These are phyloP conservation scores for Chionis minor DNA, from an alignment of 2,113 vertebrate genomes.

Conservation along the genomic window DNA sequence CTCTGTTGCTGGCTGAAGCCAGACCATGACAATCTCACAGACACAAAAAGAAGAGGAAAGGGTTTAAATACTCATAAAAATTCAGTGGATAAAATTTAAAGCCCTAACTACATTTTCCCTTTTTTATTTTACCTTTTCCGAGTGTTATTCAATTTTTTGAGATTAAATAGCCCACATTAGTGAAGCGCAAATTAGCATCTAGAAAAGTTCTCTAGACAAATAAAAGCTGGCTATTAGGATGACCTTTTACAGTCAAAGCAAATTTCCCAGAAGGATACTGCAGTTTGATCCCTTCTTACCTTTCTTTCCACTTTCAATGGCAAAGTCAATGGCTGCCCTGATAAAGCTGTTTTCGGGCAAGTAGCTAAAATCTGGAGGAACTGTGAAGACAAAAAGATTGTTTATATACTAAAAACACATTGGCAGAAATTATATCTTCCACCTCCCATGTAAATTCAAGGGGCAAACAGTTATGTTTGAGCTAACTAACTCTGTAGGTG, in stretches of 20 bases:
- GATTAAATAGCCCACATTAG: not conserved
- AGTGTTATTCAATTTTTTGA: not conserved
- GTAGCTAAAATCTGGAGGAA: constrained; percentile 92
- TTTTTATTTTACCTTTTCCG: not conserved
- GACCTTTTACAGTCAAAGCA: not conserved
- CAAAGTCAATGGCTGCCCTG: constrained; percentile 81
- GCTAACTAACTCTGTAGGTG: not conserved
- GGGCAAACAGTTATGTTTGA: not conserved
- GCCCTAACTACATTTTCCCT: not conserved
- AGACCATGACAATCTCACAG: not conserved
- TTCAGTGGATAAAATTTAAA: not conserved
- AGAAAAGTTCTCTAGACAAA: not conserved
- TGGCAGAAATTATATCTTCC: constrained; percentile 11
- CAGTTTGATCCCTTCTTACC: constrained; percentile 72
- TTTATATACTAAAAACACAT: constrained; percentile 36
- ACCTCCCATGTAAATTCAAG: constrained; percentile 7
- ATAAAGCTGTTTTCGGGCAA: constrained; percentile 91
- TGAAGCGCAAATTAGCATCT: not conserved
- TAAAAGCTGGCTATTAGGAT: not conserved
- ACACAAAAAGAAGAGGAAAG: not conserved
- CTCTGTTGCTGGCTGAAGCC: no score
- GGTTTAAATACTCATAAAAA: not conserved
- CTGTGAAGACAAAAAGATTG: constrained; percentile 73
- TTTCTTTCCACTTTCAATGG: constrained; percentile 87
- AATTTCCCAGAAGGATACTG: not conserved